Evolutionary conservation across 2,113 vertebrate genomes (phyloP), one percentile per base, ranked within the genome.

Genomic region (Nyctibius bracteatus): DNA sequence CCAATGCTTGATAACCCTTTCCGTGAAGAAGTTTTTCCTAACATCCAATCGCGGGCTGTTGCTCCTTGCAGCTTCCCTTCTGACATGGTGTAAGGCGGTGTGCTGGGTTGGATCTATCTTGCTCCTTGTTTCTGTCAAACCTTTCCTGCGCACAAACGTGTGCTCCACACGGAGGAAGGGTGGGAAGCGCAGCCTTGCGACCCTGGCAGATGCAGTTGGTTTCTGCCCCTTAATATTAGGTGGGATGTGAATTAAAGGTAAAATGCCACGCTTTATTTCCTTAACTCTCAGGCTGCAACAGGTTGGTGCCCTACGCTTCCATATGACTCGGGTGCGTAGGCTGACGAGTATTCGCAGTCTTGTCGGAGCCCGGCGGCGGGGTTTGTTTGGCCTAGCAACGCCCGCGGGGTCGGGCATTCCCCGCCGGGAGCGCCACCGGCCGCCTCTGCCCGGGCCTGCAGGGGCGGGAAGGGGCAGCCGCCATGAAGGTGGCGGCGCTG

Each of bases 401-500:
- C 44, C 46, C 8, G 73, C 55, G 7, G 70, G 30, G 54, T 35
- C 41, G 21, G 19, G 65, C 80, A 44, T 46, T 43, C 46, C 41
- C 52, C 9, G 35, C 49, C 37, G 31, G 52, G 24, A 33, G 14
- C 20, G 33, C n/a, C 24, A 39, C 43, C 33, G 5, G 20, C 24
- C 43, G 20, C 74, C 33, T 20, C 35, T 6, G 4, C 18, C 41
- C 43, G 31, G 15, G 44, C 71, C 27, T 16, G 72, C 35, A 23
- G 67, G 21, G 9, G n/a, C n/a, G 30, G 55, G 33, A 49, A 73
- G 46, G 47, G 54, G 46, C 44, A 35, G 20, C 43, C 52, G 73
- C 61, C 75, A 97, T 98, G 98, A 97, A 98, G 94, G 95, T 90
- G 28, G 97, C 96, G 3, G 97, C 93, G 46, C 41, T 94, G 91